Conservation (phyloP, 2,888 invertebrate species). For the Drepanosiphum platanoidis region DNA sequence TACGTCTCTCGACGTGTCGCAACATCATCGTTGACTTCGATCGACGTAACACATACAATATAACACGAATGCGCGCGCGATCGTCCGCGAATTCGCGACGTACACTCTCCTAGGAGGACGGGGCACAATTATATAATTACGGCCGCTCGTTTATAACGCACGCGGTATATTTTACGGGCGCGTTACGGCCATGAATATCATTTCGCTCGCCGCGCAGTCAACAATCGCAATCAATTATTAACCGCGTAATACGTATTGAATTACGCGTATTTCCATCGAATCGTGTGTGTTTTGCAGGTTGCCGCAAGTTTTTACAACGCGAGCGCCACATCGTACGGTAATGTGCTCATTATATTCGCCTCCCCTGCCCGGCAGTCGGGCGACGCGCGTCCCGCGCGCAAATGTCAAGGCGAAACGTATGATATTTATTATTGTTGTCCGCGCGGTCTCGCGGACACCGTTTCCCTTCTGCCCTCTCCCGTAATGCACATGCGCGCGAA, state of each 20-base stretch:
- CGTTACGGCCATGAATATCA: neutral
- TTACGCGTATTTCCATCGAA: neutral
- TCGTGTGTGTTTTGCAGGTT: neutral
- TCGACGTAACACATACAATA: too few relatives aligned
- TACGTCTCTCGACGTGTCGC: too few relatives aligned
- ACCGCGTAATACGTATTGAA: neutral
- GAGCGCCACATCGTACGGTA: neutral
- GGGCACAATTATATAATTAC: too few relatives aligned
- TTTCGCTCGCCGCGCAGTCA: neutral
- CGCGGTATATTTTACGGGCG: neutral
- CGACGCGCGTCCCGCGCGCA: neutral
- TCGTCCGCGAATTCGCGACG: too few relatives aligned
- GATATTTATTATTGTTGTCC: neutral
- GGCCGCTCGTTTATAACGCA: too few relatives aligned
- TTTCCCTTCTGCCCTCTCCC: neutral
- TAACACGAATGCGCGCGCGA: too few relatives aligned
- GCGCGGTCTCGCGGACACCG: neutral
- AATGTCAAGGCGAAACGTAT: constrained; percentile 25
- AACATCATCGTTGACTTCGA: too few relatives aligned
- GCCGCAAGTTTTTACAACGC: too few relatives aligned
- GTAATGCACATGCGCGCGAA: neutral
- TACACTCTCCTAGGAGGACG: too few relatives aligned
- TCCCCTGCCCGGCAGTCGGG: neutral
- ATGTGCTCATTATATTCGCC: neutral
- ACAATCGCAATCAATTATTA: neutral